phyloP scores from a whole-genome alignment of 2,888 invertebrate species.

The Netelia fuscicornis region DNA sequence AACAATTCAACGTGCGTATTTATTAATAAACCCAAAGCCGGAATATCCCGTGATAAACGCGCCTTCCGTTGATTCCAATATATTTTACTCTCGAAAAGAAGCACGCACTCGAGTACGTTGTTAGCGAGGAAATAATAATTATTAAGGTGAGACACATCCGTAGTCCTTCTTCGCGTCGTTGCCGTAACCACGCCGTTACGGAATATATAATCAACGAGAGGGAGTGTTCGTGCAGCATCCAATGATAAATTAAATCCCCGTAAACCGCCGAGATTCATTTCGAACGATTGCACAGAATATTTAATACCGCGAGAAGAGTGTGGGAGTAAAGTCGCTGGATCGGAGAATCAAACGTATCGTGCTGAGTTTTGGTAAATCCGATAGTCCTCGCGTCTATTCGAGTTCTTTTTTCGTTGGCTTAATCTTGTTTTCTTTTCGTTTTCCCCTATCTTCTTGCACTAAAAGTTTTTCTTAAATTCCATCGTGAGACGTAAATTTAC shows the following conservation, averaged over 20 bases:
- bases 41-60: constrained; percentile 30
- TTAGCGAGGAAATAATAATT: constrained; percentile 68
- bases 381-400: neutral
- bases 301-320: neutral
- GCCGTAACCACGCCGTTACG: neutral
- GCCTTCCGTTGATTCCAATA: constrained; percentile 60
- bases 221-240: constrained; percentile 2
- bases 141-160: constrained; percentile 51
- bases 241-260: no score
- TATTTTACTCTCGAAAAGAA: constrained; percentile 47
- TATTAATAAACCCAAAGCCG: constrained; percentile 8
- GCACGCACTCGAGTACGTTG: constrained; percentile 53
- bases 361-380: neutral
- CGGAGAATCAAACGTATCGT: neutral
- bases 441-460: neutral
- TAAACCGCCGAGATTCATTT: neutral
- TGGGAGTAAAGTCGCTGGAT: neutral
- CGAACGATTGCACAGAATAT: constrained; percentile 12
- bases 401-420: neutral
- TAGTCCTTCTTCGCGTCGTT: constrained; percentile 8
- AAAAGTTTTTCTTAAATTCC: constrained; percentile 22
- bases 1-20: constrained; percentile 3
- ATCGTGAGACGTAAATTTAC: neutral
- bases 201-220: constrained; percentile 19
- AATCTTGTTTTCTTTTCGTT: neutral